phyloP scores from a whole-genome alignment of 2,888 invertebrate species.

The Tipula helvola region DNA sequence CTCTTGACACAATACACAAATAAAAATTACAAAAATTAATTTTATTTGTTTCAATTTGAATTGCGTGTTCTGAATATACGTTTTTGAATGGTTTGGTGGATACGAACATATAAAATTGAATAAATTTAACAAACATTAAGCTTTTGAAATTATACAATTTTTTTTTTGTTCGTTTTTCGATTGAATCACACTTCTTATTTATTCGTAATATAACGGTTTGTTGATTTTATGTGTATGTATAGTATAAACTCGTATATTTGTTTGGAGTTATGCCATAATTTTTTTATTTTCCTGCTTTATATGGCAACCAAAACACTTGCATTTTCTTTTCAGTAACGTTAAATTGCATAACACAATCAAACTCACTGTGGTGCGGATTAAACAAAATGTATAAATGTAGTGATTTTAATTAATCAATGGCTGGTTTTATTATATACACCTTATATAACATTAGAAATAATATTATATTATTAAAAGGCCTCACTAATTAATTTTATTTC shows the following conservation, averaged over 20 bases:
- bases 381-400: not conserved
- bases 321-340: not conserved
- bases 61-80: not conserved
- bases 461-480: not conserved
- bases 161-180: not conserved
- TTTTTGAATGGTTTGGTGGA: not conserved
- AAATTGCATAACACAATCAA: not conserved
- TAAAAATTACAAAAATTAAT: not conserved
- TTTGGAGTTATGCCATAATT: not conserved
- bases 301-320: not conserved
- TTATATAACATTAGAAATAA: not conserved
- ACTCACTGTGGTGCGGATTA: not conserved
- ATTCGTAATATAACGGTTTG: not conserved
- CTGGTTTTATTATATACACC: not conserved
- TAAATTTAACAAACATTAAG: not conserved
- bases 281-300: not conserved
- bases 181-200: not conserved
- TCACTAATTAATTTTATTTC: not conserved
- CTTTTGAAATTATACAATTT: not conserved
- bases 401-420: not conserved
- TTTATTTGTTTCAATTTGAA: not conserved
- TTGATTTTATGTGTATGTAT: not conserved
- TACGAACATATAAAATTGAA: not conserved
- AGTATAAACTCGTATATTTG: not conserved
- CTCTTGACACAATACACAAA: not conserved